Evolutionary conservation across 2,888 invertebrate genomes (phyloP).

Genomic region (Philaethria dido): DNA sequence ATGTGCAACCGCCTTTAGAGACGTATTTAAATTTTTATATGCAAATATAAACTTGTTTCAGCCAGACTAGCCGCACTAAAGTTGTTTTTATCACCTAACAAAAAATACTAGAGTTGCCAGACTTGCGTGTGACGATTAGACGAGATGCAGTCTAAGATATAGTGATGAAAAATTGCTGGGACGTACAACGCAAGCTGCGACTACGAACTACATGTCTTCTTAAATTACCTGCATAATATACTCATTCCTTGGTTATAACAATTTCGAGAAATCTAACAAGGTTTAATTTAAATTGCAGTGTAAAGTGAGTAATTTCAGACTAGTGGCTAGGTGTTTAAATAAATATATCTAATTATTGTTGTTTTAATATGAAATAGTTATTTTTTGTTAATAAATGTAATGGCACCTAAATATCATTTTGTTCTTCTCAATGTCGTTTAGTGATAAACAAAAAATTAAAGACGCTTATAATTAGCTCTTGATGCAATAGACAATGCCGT

Average conservation of each 20-base stretch:
- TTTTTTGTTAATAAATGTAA: not conserved
- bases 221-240: constrained; percentile 17
- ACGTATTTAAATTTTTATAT: constrained; percentile 29
- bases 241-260: constrained; percentile 3
- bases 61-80: constrained; percentile 29
- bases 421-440: not conserved
- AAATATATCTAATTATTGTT: not conserved
- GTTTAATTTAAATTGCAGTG: constrained; percentile 20
- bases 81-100: constrained; percentile 29
- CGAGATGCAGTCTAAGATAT: constrained; percentile 34
- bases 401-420: not conserved
- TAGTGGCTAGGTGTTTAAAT: not conserved
- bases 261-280: constrained; percentile 12
- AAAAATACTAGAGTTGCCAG: constrained; percentile 33
- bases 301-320: constrained; percentile 9
- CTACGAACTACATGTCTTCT: constrained; percentile 7
- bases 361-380: not conserved
- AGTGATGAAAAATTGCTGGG: constrained; percentile 27
- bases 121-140: constrained; percentile 34
- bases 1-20: constrained; percentile 17
- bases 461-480: not conserved
- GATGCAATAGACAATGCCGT: not conserved
- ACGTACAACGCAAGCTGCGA: constrained; percentile 23
- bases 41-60: constrained; percentile 38
- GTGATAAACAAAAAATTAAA: not conserved